Conservation (phyloP, 2,797 vertebrate genomes). For the Coendou prehensilis region DNA sequence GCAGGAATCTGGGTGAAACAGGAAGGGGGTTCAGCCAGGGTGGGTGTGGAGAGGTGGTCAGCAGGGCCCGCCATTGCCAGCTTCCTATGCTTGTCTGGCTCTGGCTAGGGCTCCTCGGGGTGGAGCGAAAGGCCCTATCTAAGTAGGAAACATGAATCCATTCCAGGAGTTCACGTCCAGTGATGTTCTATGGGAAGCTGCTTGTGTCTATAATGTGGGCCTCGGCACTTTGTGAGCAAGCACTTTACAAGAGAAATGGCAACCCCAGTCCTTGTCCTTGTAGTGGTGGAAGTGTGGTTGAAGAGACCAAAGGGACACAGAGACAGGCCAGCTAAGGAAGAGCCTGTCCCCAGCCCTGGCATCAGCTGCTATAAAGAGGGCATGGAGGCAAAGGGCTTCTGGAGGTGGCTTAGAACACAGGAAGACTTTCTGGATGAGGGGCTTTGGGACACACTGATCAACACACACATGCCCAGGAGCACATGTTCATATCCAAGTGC, state of each 20-base stretch:
- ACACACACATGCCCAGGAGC: background rate
- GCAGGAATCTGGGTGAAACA: background rate
- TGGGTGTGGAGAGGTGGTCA: background rate
- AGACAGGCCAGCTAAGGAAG: background rate
- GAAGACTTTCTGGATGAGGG: background rate
- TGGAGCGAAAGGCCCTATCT: background rate
- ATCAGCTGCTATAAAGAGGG: background rate
- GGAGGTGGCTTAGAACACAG: background rate
- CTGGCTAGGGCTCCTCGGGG: background rate
- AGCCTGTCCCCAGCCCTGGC: background rate
- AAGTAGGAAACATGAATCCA: background rate
- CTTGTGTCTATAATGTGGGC: background rate
- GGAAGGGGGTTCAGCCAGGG: background rate
- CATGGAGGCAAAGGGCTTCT: background rate
- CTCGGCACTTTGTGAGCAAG: background rate
- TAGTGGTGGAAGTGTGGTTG: background rate
- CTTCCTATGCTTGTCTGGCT: background rate
- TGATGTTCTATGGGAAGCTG: background rate
- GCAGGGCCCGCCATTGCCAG: background rate
- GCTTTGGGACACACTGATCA: background rate
- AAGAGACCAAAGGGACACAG: background rate
- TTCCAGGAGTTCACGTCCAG: background rate
- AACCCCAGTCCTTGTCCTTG: background rate
- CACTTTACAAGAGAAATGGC: conserved; percentile 31
- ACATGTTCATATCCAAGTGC: background rate